Conservation (phyloP, 1,140 invertebrate species). For the honey bee (Apis mellifera) region DNA sequence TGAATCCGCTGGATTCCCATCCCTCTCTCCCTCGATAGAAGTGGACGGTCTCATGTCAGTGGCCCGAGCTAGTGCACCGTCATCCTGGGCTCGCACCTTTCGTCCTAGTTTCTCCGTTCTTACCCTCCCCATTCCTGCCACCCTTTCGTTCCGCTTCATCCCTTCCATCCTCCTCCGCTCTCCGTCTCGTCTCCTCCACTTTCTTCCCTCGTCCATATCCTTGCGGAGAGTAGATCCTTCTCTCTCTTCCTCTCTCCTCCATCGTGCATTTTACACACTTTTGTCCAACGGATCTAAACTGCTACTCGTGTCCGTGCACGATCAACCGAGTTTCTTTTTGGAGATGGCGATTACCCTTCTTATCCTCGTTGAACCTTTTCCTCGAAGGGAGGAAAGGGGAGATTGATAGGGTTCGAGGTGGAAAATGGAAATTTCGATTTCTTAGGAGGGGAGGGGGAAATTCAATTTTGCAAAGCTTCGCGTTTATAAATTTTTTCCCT, state of each 20-base stretch:
- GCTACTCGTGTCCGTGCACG: neutral
- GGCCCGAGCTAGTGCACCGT: conserved; percentile 69
- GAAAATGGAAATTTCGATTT: conserved; percentile 1
- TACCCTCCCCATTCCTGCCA: conserved; percentile 27
- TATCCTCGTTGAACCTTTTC: too few species aligned
- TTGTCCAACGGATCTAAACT: neutral
- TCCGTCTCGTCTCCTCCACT: conserved; percentile 11
- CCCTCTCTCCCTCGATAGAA: conserved; percentile 49
- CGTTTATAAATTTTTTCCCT: neutral
- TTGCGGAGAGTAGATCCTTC: neutral
- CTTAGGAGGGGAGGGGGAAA: too few species aligned
- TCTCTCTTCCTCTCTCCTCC: neutral
- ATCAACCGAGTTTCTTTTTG: neutral
- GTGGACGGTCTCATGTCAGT: conserved; percentile 70
- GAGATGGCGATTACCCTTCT: too few species aligned
- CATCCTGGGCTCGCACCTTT: conserved; percentile 69
- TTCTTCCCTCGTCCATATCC: neutral
- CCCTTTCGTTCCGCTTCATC: conserved; percentile 20
- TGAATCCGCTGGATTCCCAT: conserved; percentile 53
- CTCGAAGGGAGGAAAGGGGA: too few species aligned
- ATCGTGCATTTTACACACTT: neutral
- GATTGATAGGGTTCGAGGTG: neutral
- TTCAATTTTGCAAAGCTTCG: neutral
- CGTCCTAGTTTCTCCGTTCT: conserved; percentile 68
- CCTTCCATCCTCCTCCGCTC: neutral